Conservation (phyloP, 2,797 vertebrate genomes). For the Cossypha dichroa region DNA sequence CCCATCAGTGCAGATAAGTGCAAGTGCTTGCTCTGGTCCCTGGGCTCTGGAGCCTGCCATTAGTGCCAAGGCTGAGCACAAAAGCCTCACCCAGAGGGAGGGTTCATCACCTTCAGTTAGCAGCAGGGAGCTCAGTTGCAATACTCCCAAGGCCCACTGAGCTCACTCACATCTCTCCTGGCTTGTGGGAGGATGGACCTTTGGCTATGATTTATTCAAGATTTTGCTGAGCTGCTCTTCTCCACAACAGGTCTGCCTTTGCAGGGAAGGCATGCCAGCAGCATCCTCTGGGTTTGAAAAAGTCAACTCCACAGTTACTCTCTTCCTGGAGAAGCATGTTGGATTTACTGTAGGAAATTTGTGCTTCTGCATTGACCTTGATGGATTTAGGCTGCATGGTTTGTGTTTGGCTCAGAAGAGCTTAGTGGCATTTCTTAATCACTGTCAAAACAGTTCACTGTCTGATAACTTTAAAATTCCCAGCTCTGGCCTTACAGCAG, state of each 20-base stretch:
- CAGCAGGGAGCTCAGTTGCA: background rate
- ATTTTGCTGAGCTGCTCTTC: background rate
- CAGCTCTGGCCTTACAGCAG: background rate
- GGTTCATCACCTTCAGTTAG: background rate
- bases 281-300: background rate
- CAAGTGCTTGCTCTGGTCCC: background rate
- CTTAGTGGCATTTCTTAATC: background rate
- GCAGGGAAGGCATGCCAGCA: background rate
- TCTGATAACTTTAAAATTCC: background rate
- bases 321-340: background rate
- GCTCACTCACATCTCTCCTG: background rate
- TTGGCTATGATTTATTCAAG: background rate
- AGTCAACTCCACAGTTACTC: background rate
- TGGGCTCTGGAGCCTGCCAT: background rate
- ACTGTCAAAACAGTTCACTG: background rate
- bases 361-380: background rate
- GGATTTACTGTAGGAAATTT: background rate
- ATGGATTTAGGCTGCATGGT: background rate
- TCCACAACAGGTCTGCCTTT: background rate
- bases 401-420: background rate
- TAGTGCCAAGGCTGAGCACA: background rate
- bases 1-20: background rate
- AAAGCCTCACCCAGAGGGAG: background rate
- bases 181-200: background rate
- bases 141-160: fast-evolving